phyloP scores from a whole-genome alignment of 2,888 invertebrate genomes.

The Thereva nobilitata region DNA sequence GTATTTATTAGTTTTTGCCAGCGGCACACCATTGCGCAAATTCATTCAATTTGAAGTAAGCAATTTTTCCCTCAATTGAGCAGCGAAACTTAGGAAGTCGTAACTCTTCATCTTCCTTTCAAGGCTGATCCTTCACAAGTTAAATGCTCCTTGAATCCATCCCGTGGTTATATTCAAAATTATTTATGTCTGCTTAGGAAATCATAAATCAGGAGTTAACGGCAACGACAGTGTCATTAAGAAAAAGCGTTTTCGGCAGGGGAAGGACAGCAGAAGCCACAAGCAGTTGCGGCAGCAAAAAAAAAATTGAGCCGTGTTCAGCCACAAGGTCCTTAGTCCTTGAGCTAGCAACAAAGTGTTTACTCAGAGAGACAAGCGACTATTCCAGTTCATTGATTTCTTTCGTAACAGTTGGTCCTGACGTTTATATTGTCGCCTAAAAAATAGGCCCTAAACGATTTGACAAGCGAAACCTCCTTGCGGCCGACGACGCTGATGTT shows the following conservation, averaged over 20 bases:
- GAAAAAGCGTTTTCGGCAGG: constrained; percentile 24
- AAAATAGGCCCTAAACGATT: constrained; percentile 40
- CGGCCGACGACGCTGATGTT: constrained; percentile 2
- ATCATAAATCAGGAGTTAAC: constrained; percentile 31
- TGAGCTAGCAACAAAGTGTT: constrained; percentile 29
- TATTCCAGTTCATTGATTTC: constrained; percentile 59
- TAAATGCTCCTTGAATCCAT: too few relatives aligned
- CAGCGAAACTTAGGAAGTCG: too few relatives aligned
- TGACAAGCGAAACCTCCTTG: constrained; percentile 41
- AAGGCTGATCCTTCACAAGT: too few relatives aligned
- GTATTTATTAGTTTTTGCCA: too few relatives aligned
- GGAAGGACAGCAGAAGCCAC: constrained; percentile 4
- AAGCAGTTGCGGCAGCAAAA: constrained; percentile 4
- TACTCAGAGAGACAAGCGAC: constrained; percentile 42
- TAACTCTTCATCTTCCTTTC: too few relatives aligned
- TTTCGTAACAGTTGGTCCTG: constrained; percentile 60
- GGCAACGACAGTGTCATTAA: constrained; percentile 28
- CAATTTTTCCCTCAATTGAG: too few relatives aligned
- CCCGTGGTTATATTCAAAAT: too few relatives aligned
- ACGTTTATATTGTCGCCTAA: constrained; percentile 49
- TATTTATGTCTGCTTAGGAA: background rate
- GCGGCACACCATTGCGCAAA: too few relatives aligned
- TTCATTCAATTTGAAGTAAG: too few relatives aligned
- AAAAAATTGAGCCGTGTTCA: constrained; percentile 3
- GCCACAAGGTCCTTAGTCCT: constrained; percentile 5